Conservation (phyloP, 2,797 vertebrate species). For the Taeniopygia guttata region DNA sequence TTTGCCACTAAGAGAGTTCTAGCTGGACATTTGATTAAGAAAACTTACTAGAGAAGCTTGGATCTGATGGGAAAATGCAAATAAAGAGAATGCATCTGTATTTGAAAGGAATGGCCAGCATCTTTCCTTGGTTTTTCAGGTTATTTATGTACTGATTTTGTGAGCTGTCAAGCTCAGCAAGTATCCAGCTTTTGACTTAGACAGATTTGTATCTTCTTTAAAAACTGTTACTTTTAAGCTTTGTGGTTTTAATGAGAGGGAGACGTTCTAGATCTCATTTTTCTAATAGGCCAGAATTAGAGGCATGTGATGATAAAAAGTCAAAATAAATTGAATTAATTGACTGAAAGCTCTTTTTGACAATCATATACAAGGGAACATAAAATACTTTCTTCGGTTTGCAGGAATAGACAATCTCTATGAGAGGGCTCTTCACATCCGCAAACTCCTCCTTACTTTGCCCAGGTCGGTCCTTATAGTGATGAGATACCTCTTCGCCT, state of each 20-base stretch:
- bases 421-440: conserved; percentile 93
- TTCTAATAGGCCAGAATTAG: not conserved
- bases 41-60: not conserved
- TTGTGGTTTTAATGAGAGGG: not conserved
- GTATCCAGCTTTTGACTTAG: not conserved
- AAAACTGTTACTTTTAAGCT: not conserved
- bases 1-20: not conserved
- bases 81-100: not conserved
- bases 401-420: conserved; percentile 96
- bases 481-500: conserved; percentile 97
- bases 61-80: not conserved
- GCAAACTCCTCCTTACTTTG: conserved; percentile 92
- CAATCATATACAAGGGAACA: not conserved
- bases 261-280: not conserved
- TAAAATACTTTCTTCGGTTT: conserved; percentile 32
- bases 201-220: not conserved
- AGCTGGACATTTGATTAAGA: not conserved
- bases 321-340: not conserved
- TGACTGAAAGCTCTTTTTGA: not conserved
- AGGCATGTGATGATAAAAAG: not conserved
- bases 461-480: conserved; percentile 93
- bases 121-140: not conserved
- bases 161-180: not conserved
- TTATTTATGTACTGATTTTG: not conserved
- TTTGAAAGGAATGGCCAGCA: not conserved